These are phyloP conservation scores for Ormia ochracea DNA, from an alignment of 2,888 invertebrate species.

Conservation along the genomic window DNA sequence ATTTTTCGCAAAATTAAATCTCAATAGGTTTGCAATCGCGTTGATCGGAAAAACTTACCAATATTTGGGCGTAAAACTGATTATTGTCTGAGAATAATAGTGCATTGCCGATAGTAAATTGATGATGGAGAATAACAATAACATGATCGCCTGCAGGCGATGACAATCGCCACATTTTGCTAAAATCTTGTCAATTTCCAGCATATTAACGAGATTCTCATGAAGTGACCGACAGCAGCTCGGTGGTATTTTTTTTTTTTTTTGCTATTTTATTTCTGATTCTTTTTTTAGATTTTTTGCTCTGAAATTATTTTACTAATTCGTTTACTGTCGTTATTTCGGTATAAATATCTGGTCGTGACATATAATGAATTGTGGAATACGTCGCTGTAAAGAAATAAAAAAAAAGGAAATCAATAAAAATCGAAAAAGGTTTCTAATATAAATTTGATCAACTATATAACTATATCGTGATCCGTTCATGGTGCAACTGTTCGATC, in stretches of 20 bases:
- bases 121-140: slow-evolving; percentile 78
- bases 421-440: too few species aligned
- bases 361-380: neutral
- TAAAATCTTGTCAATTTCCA: slow-evolving; percentile 78
- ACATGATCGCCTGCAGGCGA: slow-evolving; percentile 78
- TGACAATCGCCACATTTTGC: slow-evolving; percentile 79
- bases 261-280: neutral
- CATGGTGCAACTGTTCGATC: too few species aligned
- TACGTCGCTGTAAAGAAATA: neutral
- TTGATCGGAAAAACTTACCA: slow-evolving; percentile 70
- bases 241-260: neutral
- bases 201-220: slow-evolving; percentile 65
- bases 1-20: too few species aligned
- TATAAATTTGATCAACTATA: too few species aligned
- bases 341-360: slow-evolving; percentile 10
- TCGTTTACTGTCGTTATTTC: neutral
- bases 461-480: too few species aligned
- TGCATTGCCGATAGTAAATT: slow-evolving; percentile 79
- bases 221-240: neutral
- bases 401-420: neutral
- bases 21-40: too few species aligned
- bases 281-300: slow-evolving; percentile 1
- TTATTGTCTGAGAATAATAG: slow-evolving; percentile 81
- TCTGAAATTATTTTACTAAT: neutral
- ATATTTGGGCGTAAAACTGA: slow-evolving; percentile 78